These are phyloP conservation scores for Terrapene triunguis DNA, from an alignment of 2,113 vertebrate species.

Conservation along the genomic window DNA sequence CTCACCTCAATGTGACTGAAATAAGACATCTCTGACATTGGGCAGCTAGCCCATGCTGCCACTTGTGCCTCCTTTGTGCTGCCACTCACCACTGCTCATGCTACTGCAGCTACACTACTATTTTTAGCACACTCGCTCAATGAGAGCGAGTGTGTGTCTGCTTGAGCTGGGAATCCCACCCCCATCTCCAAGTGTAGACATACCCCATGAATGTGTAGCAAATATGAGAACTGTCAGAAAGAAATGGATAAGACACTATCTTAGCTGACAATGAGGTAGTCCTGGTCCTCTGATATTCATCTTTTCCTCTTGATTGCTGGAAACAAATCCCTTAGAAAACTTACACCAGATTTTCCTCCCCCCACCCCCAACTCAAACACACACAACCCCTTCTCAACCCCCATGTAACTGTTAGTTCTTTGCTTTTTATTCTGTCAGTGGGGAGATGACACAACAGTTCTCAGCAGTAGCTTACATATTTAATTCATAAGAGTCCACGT, in stretches of 20 bases:
- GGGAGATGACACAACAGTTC: not conserved
- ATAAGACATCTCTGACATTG: conserved; percentile 21
- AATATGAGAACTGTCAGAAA: conserved; percentile 33
- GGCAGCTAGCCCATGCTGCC: too few relatives aligned
- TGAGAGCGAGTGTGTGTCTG: too few relatives aligned
- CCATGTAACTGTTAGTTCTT: not conserved
- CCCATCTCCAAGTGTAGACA: too few relatives aligned
- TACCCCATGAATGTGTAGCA: not conserved
- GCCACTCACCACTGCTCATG: too few relatives aligned
- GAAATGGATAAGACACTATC: not conserved
- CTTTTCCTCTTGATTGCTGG: not conserved
- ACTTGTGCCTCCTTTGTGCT: too few relatives aligned
- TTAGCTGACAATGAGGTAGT: not conserved
- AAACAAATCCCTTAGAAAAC: not conserved
- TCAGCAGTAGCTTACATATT: not conserved
- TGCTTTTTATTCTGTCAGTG: not conserved
- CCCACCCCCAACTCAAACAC: not conserved
- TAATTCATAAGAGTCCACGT: not conserved
- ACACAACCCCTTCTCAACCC: not conserved
- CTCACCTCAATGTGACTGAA: conserved; percentile 1
- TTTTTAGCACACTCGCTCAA: too few relatives aligned
- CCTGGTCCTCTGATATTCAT: not conserved
- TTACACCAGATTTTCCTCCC: not conserved
- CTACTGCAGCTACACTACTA: too few relatives aligned
- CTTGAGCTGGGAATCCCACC: too few relatives aligned